Conservation (phyloP, 2,888 invertebrate species). For the Oconnorella tubifera region DNA sequence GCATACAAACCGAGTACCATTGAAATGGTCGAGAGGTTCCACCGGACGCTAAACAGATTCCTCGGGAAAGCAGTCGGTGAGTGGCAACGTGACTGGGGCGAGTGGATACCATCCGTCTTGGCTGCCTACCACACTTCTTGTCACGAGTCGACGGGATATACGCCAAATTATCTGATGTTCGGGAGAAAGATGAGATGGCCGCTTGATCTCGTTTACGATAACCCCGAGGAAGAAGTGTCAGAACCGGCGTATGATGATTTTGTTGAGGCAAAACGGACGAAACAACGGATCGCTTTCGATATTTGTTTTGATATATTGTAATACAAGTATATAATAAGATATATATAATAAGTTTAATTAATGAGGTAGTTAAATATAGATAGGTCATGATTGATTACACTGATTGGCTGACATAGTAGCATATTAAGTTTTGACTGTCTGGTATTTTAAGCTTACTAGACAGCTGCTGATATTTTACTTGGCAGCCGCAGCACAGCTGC, state of each 20-base stretch:
- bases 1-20: not conserved
- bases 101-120: not conserved
- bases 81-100: not conserved
- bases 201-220: not conserved
- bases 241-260: not conserved
- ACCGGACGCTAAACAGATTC: constrained; percentile 1
- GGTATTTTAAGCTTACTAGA: too few relatives aligned
- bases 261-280: not conserved
- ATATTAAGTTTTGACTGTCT: too few relatives aligned
- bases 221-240: not conserved
- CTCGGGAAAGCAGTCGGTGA: not conserved
- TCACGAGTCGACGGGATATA: not conserved
- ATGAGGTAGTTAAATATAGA: too few relatives aligned
- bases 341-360: too few relatives aligned
- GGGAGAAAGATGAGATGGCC: not conserved
- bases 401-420: too few relatives aligned
- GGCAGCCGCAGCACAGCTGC: too few relatives aligned
- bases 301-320: too few relatives aligned
- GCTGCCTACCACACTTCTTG: not conserved
- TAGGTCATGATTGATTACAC: too few relatives aligned
- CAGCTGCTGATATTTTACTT: too few relatives aligned
- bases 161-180: not conserved
- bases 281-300: too few relatives aligned
- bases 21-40: not conserved
- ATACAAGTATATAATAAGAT: too few relatives aligned